A percentile compares a stretch with the other conserved stretches of the same genome.
Evolutionary conservation across 2,113 vertebrate species (phyloP).

Genomic region (Sinocyclocheilus rhinocerous): DNA sequence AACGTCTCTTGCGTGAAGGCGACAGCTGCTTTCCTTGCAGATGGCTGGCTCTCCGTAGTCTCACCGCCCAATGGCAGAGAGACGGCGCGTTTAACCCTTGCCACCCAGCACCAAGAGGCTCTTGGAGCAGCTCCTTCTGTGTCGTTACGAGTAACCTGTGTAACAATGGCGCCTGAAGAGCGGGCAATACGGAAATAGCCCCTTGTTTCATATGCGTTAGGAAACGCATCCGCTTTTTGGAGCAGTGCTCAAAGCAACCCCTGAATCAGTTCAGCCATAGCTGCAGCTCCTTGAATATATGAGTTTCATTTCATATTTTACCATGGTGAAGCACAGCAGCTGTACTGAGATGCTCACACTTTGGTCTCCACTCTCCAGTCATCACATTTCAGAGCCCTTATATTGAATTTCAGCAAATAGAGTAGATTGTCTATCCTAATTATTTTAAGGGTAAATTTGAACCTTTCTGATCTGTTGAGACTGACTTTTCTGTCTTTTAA

Average conservation of each 20-base stretch:
- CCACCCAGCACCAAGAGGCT: constrained; percentile 11
- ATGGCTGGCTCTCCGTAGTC: constrained; percentile 72
- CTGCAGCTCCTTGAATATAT: constrained; percentile 1
- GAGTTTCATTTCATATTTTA: constrained; percentile 21
- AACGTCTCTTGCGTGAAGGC: constrained; percentile 64
- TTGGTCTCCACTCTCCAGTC: background rate
- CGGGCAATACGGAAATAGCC: background rate
- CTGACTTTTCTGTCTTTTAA: background rate
- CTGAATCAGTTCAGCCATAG: constrained; percentile 19
- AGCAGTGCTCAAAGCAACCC: background rate
- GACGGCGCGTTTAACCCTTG: constrained; percentile 71
- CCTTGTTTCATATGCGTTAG: background rate
- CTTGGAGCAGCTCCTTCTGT: constrained; percentile 38
- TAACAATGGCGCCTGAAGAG: constrained; percentile 55
- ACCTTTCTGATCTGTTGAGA: background rate
- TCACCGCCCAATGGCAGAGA: constrained; percentile 65
- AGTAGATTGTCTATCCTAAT: background rate
- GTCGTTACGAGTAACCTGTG: constrained; percentile 46
- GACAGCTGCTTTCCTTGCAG: constrained; percentile 52
- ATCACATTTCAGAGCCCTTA: background rate
- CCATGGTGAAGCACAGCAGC: background rate
- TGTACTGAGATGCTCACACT: background rate
- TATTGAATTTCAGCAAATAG: background rate
- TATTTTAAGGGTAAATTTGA: background rate
- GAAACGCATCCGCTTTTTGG: background rate